Evolutionary conservation across 1,140 invertebrate genomes (phyloP).

Genomic region (Drosophila teissieri): DNA sequence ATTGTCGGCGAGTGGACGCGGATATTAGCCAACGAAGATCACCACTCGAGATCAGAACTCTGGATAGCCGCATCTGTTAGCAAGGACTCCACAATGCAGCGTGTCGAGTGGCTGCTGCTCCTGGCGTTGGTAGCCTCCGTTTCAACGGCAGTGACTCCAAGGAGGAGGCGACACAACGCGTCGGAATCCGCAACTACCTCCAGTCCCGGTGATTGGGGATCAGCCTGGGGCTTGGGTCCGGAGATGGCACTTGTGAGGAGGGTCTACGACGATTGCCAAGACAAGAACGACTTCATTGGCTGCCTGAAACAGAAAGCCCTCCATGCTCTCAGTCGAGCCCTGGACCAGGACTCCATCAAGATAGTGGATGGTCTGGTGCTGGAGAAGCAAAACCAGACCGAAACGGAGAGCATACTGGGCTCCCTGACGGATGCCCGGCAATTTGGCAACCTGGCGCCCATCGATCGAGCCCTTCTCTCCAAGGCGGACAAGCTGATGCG

Average conservation of each 20-base stretch:
- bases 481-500: conserved; percentile 78
- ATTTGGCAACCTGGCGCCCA: conserved; percentile 57
- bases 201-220: conserved; percentile 38
- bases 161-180: conserved; percentile 42
- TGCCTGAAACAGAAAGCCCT: conserved; percentile 87
- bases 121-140: conserved; percentile 47
- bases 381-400: conserved; percentile 86
- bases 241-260: conserved; percentile 83
- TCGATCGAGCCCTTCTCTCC: conserved; percentile 74
- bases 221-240: conserved; percentile 78
- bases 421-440: conserved; percentile 71
- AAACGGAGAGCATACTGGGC: conserved; percentile 77
- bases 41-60: not conserved
- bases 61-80: conserved; percentile 13
- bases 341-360: conserved; percentile 87
- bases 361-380: conserved; percentile 86
- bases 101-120: conserved; percentile 64
- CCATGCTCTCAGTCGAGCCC: conserved; percentile 85
- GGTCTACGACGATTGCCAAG: conserved; percentile 87
- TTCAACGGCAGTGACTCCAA: conserved; percentile 33
- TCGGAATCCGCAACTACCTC: conserved; percentile 9
- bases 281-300: conserved; percentile 86
- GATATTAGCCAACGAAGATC: conserved; percentile 12
- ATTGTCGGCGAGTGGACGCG: conserved; percentile 47
- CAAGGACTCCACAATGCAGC: conserved; percentile 47